Percentiles rank a stretch among this genome's conserved stretches.
Conservation (phyloP, 2,888 invertebrate species). For the Dynastes grantii region DNA sequence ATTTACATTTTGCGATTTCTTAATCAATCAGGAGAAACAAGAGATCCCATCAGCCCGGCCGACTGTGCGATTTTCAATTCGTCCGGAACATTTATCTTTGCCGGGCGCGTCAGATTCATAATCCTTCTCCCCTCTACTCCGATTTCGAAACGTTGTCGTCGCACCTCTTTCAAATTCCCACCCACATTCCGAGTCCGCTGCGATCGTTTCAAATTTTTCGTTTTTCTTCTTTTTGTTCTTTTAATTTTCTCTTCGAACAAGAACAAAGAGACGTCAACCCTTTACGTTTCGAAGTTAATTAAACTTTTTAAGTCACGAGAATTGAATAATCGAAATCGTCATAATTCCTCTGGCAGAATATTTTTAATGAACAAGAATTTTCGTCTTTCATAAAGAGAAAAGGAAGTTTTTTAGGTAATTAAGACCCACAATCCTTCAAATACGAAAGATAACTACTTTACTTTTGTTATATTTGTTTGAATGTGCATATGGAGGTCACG, state of each 20-base stretch:
- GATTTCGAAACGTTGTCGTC: background rate
- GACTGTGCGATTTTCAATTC: slow-evolving; percentile 40
- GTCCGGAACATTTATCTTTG: slow-evolving; percentile 42
- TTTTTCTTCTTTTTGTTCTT: too few species aligned
- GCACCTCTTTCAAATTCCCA: background rate
- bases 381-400: too few species aligned
- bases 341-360: slow-evolving; percentile 20
- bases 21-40: slow-evolving; percentile 43
- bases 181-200: background rate
- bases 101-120: slow-evolving; percentile 36
- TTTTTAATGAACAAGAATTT: background rate
- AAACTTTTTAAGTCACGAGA: slow-evolving; percentile 37
- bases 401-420: too few species aligned
- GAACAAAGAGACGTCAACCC: background rate
- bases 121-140: slow-evolving; percentile 13
- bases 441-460: too few species aligned
- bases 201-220: background rate
- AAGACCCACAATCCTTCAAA: too few species aligned
- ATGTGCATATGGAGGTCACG: too few species aligned
- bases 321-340: slow-evolving; percentile 39
- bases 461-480: too few species aligned
- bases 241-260: background rate
- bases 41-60: slow-evolving; percentile 4
- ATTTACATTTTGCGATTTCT: slow-evolving; percentile 35
- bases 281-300: slow-evolving; percentile 15